Evolutionary conservation across 2,113 vertebrate genomes (phyloP).

Genomic region (Mormyrus lacerda): DNA sequence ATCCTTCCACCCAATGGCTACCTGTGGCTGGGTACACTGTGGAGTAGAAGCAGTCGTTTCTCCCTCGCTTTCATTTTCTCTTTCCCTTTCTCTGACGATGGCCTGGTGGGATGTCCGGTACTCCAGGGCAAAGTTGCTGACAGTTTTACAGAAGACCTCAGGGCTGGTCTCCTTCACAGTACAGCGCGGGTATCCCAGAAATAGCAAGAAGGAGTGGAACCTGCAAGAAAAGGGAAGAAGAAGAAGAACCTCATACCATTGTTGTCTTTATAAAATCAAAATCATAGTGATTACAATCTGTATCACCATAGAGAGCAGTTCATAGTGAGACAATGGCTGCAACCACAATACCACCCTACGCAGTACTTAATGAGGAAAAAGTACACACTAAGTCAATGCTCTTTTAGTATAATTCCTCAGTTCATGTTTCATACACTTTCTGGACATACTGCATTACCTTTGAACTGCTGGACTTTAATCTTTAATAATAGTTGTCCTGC

Average conservation of each 20-base stretch:
- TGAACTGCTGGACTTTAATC: background rate
- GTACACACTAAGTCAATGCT: background rate
- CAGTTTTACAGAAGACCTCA: slow-evolving; percentile 59
- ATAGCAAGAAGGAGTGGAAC: slow-evolving; percentile 67
- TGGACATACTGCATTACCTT: background rate
- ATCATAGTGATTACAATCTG: background rate
- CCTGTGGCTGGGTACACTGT: slow-evolving; percentile 17
- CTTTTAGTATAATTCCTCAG: background rate
- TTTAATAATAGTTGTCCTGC: background rate
- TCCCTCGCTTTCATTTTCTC: slow-evolving; percentile 33
- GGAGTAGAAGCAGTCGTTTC: slow-evolving; percentile 20
- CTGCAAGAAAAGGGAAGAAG: slow-evolving; percentile 30
- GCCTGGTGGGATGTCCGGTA: slow-evolving; percentile 48
- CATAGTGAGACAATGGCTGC: background rate
- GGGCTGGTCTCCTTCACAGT: slow-evolving; percentile 52
- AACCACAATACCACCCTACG: background rate
- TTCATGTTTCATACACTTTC: background rate
- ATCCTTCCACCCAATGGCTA: background rate
- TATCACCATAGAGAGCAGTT: background rate
- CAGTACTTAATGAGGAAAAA: background rate
- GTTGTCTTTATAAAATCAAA: background rate
- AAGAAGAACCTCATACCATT: background rate
- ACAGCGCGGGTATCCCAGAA: slow-evolving; percentile 58
- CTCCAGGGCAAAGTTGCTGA: slow-evolving; percentile 68
- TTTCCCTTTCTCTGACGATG: slow-evolving; percentile 51